A percentile compares a stretch with the other conserved stretches of the same genome.
Evolutionary conservation across 2,797 vertebrate species (phyloP).

Genomic region (Darevskia mixta): DNA sequence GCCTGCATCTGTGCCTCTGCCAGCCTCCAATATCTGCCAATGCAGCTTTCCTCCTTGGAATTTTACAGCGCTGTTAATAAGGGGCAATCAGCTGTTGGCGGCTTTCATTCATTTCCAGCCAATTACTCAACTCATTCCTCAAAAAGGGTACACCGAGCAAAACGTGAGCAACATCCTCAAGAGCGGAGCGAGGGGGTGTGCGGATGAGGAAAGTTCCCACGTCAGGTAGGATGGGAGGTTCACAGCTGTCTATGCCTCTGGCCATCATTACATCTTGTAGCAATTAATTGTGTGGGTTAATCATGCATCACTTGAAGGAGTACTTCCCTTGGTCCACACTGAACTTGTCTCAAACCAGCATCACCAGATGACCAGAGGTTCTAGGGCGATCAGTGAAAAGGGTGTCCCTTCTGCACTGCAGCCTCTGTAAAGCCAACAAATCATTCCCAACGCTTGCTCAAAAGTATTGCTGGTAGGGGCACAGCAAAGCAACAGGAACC

Average conservation of each 20-base stretch:
- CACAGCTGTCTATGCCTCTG: conserved; percentile 4
- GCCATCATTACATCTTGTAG: neutral
- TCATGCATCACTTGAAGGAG: conserved; percentile 16
- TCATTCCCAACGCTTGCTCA: neutral
- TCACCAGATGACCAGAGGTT: neutral
- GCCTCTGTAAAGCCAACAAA: neutral
- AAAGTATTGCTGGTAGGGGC: neutral
- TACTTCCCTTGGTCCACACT: neutral
- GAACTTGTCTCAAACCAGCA: neutral
- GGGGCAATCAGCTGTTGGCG: conserved; percentile 26
- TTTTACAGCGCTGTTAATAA: conserved; percentile 21
- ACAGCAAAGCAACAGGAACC: neutral
- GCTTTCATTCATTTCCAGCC: conserved; percentile 28
- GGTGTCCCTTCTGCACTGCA: neutral
- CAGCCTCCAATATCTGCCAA: conserved; percentile 1
- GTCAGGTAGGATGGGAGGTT: neutral
- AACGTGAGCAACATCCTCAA: neutral
- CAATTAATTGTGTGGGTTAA: conserved; percentile 33
- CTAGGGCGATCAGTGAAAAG: neutral
- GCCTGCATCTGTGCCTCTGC: neutral
- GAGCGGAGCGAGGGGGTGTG: neutral
- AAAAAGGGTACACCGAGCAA: conserved; percentile 1
- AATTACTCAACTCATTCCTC: conserved; percentile 13
- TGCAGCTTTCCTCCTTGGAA: conserved; percentile 10
- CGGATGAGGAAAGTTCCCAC: neutral